phyloP scores from a whole-genome alignment of 1,140 invertebrate genomes.

The honey bee (Apis mellifera) region DNA sequence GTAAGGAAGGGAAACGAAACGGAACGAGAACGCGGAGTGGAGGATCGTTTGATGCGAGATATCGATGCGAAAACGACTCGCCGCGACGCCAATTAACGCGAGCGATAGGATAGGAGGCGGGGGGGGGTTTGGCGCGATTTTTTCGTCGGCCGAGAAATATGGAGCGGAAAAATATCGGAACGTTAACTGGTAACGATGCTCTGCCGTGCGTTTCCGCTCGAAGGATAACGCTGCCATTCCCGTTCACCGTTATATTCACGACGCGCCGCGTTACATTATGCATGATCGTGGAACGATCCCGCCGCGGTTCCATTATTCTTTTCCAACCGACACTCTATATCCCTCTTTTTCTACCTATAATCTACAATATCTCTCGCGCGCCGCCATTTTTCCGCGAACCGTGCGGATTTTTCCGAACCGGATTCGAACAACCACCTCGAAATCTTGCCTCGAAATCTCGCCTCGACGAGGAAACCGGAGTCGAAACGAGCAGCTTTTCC shows the following conservation, averaged over 20 bases:
- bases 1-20: too few relatives aligned
- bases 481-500: too few relatives aligned
- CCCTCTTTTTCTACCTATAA: not conserved
- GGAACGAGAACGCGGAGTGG: too few relatives aligned
- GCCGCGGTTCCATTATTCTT: constrained; percentile 24
- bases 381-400: not conserved
- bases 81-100: not conserved
- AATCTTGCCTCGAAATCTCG: not conserved
- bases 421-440: too few relatives aligned
- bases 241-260: constrained; percentile 49
- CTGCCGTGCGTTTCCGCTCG: constrained; percentile 48
- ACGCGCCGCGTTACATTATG: constrained; percentile 46
- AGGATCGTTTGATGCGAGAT: too few relatives aligned
- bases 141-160: constrained; percentile 3
- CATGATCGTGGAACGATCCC: constrained; percentile 45
- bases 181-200: constrained; percentile 43
- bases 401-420: not conserved
- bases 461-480: not conserved
- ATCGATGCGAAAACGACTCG: too few relatives aligned
- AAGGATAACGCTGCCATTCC: constrained; percentile 44
- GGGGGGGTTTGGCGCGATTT: not conserved
- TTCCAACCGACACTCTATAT: constrained; percentile 7
- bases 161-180: constrained; percentile 50
- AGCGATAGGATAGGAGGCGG: not conserved
- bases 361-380: constrained; percentile 10